Conservation (phyloP, 2,888 invertebrate species). For the Archaeoteleia sp. region DNA sequence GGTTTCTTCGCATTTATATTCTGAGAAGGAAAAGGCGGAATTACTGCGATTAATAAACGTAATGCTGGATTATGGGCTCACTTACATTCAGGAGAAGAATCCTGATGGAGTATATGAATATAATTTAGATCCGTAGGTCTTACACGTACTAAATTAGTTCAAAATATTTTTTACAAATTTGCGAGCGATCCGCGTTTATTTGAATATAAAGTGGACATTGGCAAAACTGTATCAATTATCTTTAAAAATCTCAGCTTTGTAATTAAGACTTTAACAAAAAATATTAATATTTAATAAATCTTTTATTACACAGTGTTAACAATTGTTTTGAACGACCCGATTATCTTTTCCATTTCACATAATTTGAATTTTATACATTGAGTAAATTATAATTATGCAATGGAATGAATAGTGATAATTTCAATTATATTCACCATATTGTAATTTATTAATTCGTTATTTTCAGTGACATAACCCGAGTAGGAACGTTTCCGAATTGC, state of each 20-base stretch:
- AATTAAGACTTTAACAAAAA: no score
- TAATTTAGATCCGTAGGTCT: constrained; percentile 69
- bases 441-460: not conserved
- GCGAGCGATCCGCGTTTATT: no score
- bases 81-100: constrained; percentile 86
- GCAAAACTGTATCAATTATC: no score
- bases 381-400: no score
- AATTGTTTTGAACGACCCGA: no score
- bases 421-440: not conserved
- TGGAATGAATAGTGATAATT: no score
- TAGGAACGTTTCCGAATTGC: constrained; percentile 65
- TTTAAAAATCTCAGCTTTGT: no score
- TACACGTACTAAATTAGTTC: not conserved
- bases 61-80: constrained; percentile 93
- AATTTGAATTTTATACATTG: no score
- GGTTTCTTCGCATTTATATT: constrained; percentile 82
- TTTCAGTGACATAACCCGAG: constrained; percentile 63
- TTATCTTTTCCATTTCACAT: no score
- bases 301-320: no score
- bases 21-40: constrained; percentile 82
- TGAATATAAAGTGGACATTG: no score
- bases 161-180: constrained; percentile 9
- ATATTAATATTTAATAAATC: no score
- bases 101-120: constrained; percentile 86
- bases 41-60: constrained; percentile 84